Conservation (phyloP, 2,888 invertebrate genomes). For the Heteropelma amictum region DNA sequence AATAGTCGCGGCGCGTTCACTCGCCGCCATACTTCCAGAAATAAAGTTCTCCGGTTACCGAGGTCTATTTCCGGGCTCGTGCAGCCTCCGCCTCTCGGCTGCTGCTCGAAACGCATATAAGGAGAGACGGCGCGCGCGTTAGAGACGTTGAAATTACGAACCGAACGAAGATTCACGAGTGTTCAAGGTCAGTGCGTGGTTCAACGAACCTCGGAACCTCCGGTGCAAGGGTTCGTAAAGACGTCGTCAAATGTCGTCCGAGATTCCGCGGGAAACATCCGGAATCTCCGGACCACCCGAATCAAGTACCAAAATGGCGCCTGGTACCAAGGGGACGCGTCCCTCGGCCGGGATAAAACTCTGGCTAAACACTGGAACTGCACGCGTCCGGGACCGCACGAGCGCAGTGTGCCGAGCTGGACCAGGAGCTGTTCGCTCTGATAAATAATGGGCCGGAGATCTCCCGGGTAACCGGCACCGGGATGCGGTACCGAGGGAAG, state of each 20-base stretch:
- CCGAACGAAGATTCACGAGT: too few relatives aligned
- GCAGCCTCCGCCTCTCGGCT: constrained; percentile 44
- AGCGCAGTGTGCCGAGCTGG: constrained; percentile 26
- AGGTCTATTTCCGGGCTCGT: constrained; percentile 68
- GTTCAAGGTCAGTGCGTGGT: too few relatives aligned
- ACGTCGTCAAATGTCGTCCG: too few relatives aligned
- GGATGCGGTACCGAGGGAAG: constrained; percentile 16
- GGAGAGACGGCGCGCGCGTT: too few relatives aligned
- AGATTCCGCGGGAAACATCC: too few relatives aligned
- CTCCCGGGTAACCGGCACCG: constrained; percentile 52
- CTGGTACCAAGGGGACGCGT: not conserved
- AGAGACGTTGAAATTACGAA: too few relatives aligned
- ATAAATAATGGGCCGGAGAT: constrained; percentile 63
- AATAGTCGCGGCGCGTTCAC: constrained; percentile 66
- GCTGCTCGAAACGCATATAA: not conserved
- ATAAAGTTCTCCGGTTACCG: constrained; percentile 75
- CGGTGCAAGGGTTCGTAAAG: too few relatives aligned
- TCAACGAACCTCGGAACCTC: too few relatives aligned
- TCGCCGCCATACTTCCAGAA: constrained; percentile 72
- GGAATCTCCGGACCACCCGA: too few relatives aligned
- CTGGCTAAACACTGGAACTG: constrained; percentile 61
- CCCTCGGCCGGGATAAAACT: constrained; percentile 53
- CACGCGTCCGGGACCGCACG: constrained; percentile 55
- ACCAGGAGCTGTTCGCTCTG: constrained; percentile 50
- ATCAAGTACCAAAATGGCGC: not conserved